Base-by-base conservation (phyloP, 2,888 invertebrate genomes). In the Phoronis australis region DNA sequence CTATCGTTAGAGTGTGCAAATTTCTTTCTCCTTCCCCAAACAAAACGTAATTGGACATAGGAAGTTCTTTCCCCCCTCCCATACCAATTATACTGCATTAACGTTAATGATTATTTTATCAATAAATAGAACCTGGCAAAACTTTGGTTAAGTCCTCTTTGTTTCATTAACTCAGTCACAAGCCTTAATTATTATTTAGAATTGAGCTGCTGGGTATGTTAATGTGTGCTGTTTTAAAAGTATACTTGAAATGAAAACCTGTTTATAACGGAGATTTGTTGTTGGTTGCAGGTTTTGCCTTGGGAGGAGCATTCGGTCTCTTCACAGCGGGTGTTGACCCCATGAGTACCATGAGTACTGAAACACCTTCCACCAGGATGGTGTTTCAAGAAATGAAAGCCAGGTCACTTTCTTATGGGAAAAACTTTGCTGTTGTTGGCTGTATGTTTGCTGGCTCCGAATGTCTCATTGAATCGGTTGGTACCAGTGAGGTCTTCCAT, bases 311-410 rank as follows among this genome's bases (percentile, higher is more conserved):
- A 0, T 88, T 99, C 60, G 99, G 99, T 61, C 80, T 99, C 23
- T 97, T 99, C 75, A 91, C 95, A 37, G 90, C 96, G 0, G 94
- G 95, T 47, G 88, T 99, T 5, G 95, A 93, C 79, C 96, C 97
- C 9, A 88, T 86, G 65, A 72, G 71, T n/a, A 75, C 74, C 3
- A 71, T 71, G 48, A 57, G 62, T 3, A 83, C 82, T 38, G 87
- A 86, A 64, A 86, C 87, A 65, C 89, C 89, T 72, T 87, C 90
- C 0, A 91, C 90, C 0, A 81, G 86, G 64, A 87, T 93, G 79
- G 89, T 95, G 35, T 83, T 95, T 48, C 80, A 84, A 49, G 96
- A 97, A 78, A 94, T 97, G 93, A 90, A 88, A 73, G 81, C 83
- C 0, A 87, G 95, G 0, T 93, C 94, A 58, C 78, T 90, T 50